Evolutionary conservation across 2,888 invertebrate species (phyloP), one percentile per base, ranked within the genome.

Genomic region (Cheilosia soror): DNA sequence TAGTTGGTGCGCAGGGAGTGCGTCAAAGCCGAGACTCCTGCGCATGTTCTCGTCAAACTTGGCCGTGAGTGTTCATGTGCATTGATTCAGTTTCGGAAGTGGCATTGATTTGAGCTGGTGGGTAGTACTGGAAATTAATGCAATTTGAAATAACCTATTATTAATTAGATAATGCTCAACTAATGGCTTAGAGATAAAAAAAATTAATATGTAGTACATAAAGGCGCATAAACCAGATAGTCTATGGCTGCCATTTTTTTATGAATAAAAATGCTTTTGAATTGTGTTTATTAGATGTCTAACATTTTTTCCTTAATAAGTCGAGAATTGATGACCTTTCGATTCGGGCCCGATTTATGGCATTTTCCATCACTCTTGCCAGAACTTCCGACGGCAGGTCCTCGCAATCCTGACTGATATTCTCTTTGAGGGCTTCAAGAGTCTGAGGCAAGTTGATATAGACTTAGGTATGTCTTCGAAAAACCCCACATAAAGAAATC

Each of bases 51-150:
- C 94, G 94, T 96, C 96, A 97, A 93, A 97, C 97, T 92, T 97
- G 97, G 88, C 96, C 96, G 92, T 97, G 96, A 25, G 95, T 96
- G 92, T 96, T 96, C 93, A 96, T 96, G 93, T 96, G 96, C 76
- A 96, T 94, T 87, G 95, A 95, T 89, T 97, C 97, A 89, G 94
- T 94, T 90, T 95, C 95, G 87, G 94, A 93, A 58, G 94, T 94
- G 89, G 95, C 94, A 88, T 92, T 93, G 89, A 96, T 95, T 93
- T 96, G 96, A 88, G 96, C 96, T 71, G 96, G 95, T 62, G 96
- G 94, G 93, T 97, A 97, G 91, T 97, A 97, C 96, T 97, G 95
- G 88, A 96, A 95, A 85, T 91, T 92, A 89, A 90, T 90, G 88
- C 91, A 92, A 90, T 92, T 92, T 72, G 85, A 85, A 29, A 85